A percentile compares a stretch with the other conserved stretches of the same genome.
These are phyloP conservation scores for Scopus umbretta DNA, from an alignment of 2,113 vertebrate genomes.

Conservation along the genomic window DNA sequence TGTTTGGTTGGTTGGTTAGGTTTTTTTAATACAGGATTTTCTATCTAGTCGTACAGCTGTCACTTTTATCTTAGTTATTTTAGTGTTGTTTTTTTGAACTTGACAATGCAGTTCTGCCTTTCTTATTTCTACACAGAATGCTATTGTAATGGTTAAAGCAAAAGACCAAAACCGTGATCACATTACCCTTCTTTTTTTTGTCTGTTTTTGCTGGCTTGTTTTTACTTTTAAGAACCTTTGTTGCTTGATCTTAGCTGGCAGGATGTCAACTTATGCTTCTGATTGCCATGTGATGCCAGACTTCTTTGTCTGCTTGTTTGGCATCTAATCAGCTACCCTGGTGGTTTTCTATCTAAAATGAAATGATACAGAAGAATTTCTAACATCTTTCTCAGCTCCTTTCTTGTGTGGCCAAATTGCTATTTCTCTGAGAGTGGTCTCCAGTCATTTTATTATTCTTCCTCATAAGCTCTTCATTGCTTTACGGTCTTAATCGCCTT, in stretches of 20 bases:
- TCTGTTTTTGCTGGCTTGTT: background rate
- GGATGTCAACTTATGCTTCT: background rate
- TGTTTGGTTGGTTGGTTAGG: no score
- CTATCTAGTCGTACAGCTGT: background rate
- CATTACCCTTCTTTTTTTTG: background rate
- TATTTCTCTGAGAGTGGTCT: background rate
- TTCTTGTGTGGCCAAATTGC: background rate
- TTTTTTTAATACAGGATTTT: background rate
- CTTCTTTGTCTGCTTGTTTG: background rate
- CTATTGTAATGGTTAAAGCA: background rate
- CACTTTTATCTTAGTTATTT: background rate
- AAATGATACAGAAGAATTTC: background rate
- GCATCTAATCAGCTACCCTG: background rate
- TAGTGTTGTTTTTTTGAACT: background rate
- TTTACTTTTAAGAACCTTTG: background rate
- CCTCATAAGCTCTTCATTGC: background rate
- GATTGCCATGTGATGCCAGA: background rate
- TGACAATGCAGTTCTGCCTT: background rate
- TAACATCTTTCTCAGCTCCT: background rate
- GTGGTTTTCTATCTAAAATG: background rate
- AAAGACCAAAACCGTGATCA: background rate
- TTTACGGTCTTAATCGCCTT: background rate
- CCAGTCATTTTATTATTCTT: background rate
- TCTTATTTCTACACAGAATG: background rate
- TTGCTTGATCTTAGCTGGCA: background rate